phyloP scores from a whole-genome alignment of 2,797 vertebrate genomes.

The Vireo griseus region DNA sequence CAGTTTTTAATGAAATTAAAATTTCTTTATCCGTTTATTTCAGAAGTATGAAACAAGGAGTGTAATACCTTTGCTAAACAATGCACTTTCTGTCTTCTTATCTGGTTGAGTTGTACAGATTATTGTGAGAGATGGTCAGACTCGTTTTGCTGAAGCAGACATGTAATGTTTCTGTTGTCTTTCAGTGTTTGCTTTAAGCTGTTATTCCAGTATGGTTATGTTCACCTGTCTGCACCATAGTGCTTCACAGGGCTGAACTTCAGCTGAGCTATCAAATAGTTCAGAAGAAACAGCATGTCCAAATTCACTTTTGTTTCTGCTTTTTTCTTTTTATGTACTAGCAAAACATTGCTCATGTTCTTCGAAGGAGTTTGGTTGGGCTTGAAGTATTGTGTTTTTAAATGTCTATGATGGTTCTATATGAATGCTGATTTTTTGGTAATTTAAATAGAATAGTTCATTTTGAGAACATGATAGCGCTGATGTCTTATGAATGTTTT shows the following conservation, averaged over 20 bases:
- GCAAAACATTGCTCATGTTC: not conserved
- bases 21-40: not conserved
- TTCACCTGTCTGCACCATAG: not conserved
- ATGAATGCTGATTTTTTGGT: not conserved
- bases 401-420: rapidly evolving
- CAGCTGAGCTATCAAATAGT: not conserved
- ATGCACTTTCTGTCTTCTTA: not conserved
- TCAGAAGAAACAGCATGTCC: not conserved
- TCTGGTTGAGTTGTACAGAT: not conserved
- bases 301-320: not conserved
- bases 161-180: not conserved
- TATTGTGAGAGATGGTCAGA: not conserved
- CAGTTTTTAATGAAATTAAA: not conserved
- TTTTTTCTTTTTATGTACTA: not conserved
- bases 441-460: not conserved
- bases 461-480: not conserved
- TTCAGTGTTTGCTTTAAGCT: not conserved
- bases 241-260: not conserved
- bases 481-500: not conserved
- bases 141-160: not conserved
- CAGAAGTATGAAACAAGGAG: not conserved
- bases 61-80: not conserved
- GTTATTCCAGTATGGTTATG: not conserved
- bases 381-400: not conserved
- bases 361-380: not conserved